phyloP scores from a whole-genome alignment of 2,797 vertebrate species.

The Rhodeus uyekii region DNA sequence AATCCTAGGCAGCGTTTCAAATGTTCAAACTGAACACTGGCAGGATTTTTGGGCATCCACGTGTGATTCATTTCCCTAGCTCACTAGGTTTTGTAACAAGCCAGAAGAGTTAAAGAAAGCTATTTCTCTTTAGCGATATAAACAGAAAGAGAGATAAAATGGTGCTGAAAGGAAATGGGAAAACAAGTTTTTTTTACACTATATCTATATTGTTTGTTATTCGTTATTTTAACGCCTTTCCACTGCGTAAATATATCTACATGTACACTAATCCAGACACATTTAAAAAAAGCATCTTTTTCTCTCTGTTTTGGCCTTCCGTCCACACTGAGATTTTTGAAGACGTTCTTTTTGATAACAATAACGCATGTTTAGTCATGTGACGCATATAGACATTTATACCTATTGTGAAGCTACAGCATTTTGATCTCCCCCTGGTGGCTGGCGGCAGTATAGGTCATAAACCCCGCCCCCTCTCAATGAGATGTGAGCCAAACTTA shows the following conservation, averaged over 20 bases:
- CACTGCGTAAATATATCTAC: neutral
- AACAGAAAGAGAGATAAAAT: neutral
- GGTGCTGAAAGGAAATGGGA: neutral
- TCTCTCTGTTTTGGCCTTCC: neutral
- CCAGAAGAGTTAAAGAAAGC: neutral
- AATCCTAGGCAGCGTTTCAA: neutral
- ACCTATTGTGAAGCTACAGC: neutral
- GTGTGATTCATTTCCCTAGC: neutral
- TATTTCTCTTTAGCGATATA: no score
- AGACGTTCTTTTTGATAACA: neutral
- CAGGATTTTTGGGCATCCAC: neutral
- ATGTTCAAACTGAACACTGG: neutral
- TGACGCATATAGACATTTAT: no score
- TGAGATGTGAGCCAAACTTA: no score
- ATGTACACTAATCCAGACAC: neutral
- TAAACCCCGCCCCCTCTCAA: no score
- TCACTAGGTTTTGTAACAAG: neutral
- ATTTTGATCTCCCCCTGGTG: neutral
- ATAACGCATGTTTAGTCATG: no score
- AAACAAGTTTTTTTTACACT: no score
- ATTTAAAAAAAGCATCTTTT: fast-evolving
- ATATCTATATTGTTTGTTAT: no score
- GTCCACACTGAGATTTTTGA: neutral
- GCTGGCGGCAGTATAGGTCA: neutral
- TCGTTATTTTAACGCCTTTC: neutral